Evolutionary conservation across 2,797 vertebrate species (phyloP).

Genomic region (Alfaro cultratus): DNA sequence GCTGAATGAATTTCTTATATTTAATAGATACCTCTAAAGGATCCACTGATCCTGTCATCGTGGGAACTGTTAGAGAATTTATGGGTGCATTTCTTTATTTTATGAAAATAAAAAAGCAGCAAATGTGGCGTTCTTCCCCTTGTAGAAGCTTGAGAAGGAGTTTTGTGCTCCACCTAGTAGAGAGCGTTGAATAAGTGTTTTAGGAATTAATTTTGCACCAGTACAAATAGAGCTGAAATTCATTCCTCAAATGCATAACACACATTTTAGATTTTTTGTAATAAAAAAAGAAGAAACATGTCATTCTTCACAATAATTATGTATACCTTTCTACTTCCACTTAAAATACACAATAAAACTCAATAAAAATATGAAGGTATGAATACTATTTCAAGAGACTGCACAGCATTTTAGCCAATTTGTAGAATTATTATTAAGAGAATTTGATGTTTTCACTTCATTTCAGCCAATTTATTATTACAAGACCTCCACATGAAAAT

Average conservation of each 20-base stretch:
- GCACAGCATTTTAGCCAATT: not conserved
- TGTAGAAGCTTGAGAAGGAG: not conserved
- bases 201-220: not conserved
- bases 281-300: not conserved
- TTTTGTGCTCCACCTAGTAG: not conserved
- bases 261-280: not conserved
- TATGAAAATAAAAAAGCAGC: slow-evolving; percentile 3
- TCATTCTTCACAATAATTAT: not conserved
- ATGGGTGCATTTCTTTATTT: slow-evolving; percentile 6
- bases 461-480: not conserved
- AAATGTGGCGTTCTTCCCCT: not conserved
- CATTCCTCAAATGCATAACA: not conserved
- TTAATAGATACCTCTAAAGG: slow-evolving; percentile 14
- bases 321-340: not conserved
- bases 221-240: not conserved
- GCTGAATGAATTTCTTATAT: slow-evolving; percentile 11
- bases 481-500: not conserved
- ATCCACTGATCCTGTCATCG: slow-evolving; percentile 12
- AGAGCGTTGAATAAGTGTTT: not conserved
- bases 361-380: not conserved
- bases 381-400: not conserved
- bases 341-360: not conserved
- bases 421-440: not conserved
- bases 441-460: not conserved
- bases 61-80: not conserved